phyloP scores from a whole-genome alignment of 2,797 vertebrate genomes.

The Pseudochaenichthys georgianus region DNA sequence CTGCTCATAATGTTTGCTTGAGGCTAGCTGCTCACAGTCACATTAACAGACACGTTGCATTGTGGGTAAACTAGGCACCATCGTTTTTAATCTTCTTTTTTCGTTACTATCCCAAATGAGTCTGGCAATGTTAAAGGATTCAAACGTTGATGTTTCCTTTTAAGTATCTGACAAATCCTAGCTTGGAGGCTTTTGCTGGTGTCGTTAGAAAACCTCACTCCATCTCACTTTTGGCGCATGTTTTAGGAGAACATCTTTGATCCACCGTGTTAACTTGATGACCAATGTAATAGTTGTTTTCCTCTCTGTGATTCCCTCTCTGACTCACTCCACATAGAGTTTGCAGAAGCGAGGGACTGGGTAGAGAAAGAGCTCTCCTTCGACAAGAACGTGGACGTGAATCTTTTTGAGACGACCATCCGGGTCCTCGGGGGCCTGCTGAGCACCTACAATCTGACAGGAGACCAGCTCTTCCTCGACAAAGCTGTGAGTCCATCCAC shows the following conservation, averaged over 20 bases:
- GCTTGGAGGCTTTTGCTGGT: neutral
- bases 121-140: neutral
- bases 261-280: neutral
- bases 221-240: neutral
- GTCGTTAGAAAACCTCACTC: neutral
- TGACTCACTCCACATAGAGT: conserved; percentile 84
- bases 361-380: conserved; percentile 89
- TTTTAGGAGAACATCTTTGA: neutral
- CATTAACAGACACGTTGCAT: neutral
- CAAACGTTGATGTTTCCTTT: neutral
- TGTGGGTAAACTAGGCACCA: neutral
- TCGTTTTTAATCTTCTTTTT: neutral
- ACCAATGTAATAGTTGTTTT: neutral
- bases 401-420: conserved; percentile 98
- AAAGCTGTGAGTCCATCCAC: conserved; percentile 90
- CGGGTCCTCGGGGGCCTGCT: conserved; percentile 94
- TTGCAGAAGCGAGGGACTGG: conserved; percentile 92
- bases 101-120: too few species aligned
- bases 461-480: conserved; percentile 91
- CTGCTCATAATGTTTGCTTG: neutral
- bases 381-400: conserved; percentile 94
- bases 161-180: neutral
- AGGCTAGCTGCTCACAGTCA: neutral
- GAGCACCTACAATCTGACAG: conserved; percentile 92
- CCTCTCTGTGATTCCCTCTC: neutral